Conservation (phyloP, 2,113 vertebrate genomes). For the Corythornis madagascariensis region DNA sequence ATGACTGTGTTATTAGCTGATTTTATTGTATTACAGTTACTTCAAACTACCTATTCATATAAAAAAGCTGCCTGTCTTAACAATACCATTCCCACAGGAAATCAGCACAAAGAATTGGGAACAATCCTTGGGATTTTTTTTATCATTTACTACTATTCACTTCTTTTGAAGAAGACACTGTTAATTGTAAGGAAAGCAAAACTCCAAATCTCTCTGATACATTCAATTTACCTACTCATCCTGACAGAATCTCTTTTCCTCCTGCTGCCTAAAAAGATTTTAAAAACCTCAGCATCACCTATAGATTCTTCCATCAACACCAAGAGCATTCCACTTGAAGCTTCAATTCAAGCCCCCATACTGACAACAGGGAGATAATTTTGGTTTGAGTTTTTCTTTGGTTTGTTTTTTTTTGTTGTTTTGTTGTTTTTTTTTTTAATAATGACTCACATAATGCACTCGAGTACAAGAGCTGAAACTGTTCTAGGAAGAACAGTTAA, state of each 20-base stretch:
- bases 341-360: not conserved
- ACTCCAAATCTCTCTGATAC: not conserved
- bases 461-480: not conserved
- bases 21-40: not conserved
- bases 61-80: not conserved
- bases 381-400: too few species aligned
- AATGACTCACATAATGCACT: not conserved
- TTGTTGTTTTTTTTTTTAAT: not conserved
- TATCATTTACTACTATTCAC: not conserved
- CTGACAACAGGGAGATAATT: not conserved
- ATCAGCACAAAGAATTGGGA: not conserved
- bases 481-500: not conserved
- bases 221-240: not conserved
- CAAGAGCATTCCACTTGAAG: not conserved
- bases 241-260: not conserved
- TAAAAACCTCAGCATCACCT: not conserved
- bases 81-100: not conserved
- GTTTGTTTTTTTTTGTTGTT: too few species aligned
- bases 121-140: not conserved
- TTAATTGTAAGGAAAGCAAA: not conserved
- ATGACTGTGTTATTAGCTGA: not conserved
- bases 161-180: not conserved
- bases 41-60: not conserved
- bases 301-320: not conserved
- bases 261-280: not conserved